Conservation (phyloP, 64 coral and sea anemone genomes). For the Montipora foliosa region DNA sequence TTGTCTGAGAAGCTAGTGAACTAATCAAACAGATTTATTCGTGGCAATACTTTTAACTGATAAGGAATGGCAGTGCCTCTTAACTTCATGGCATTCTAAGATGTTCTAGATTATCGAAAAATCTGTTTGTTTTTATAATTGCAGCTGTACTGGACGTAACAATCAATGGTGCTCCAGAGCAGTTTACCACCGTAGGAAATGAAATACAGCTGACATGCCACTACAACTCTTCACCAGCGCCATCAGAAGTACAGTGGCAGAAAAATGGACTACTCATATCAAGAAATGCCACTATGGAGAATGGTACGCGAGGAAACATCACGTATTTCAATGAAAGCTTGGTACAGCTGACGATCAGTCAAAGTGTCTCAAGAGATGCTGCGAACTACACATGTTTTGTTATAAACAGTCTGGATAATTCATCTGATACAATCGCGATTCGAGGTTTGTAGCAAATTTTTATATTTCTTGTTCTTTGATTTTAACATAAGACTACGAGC, state of each 20-base stretch:
- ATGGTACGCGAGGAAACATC: neutral
- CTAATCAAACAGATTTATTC: no score
- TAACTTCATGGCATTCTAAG: no score
- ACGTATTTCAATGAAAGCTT: neutral
- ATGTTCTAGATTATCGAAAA: no score
- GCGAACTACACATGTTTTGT: neutral
- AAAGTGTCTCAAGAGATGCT: neutral
- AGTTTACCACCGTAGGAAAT: neutral
- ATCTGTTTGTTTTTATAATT: neutral
- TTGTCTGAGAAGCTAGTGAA: no score
- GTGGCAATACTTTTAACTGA: no score
- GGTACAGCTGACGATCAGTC: neutral
- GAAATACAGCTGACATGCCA: neutral
- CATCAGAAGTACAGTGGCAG: neutral
- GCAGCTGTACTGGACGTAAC: neutral
- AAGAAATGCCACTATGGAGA: neutral
- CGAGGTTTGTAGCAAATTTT: neutral
- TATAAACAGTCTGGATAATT: neutral
- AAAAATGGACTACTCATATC: neutral
- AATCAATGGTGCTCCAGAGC: neutral
- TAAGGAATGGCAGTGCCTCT: no score
- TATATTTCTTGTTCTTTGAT: neutral
- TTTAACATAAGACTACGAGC: no score
- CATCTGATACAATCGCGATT: slow-evolving; percentile 6
- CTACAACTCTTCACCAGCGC: neutral